Evolutionary conservation across 2,113 vertebrate genomes (phyloP).

Genomic region (Microtus montanus): DNA sequence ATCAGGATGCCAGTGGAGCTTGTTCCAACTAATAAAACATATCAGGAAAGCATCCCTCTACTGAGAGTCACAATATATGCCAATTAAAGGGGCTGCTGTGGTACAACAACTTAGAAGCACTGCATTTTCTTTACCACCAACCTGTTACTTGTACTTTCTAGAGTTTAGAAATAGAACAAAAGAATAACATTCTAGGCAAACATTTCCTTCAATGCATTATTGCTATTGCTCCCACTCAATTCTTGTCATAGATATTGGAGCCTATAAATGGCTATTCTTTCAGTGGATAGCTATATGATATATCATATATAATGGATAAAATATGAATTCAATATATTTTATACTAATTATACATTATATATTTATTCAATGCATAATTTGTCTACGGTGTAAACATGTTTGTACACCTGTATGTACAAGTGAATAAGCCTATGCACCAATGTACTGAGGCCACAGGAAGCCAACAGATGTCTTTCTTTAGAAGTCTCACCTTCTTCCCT

Average conservation of each 20-base stretch:
- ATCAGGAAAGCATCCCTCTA: neutral
- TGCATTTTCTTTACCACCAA: neutral
- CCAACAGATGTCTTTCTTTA: neutral
- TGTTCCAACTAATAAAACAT: constrained; percentile 19
- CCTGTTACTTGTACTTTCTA: neutral
- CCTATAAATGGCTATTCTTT: neutral
- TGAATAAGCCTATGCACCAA: neutral
- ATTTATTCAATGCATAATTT: neutral
- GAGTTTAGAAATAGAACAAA: neutral
- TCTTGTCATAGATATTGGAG: neutral
- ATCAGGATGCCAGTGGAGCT: neutral
- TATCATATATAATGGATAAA: neutral
- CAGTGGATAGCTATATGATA: neutral
- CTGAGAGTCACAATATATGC: neutral
- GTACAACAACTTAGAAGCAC: neutral
- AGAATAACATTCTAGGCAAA: neutral
- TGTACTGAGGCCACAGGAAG: neutral
- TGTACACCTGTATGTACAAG: neutral
- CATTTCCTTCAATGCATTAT: neutral
- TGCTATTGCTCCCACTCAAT: constrained; percentile 19
- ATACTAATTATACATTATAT: neutral
- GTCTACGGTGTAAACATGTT: neutral
- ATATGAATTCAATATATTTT: neutral
- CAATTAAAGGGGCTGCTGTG: neutral
- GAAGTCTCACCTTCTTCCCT: neutral